Evolutionary conservation across 1,140 invertebrate genomes (phyloP).

Genomic region (Drosophila kohkoa): DNA sequence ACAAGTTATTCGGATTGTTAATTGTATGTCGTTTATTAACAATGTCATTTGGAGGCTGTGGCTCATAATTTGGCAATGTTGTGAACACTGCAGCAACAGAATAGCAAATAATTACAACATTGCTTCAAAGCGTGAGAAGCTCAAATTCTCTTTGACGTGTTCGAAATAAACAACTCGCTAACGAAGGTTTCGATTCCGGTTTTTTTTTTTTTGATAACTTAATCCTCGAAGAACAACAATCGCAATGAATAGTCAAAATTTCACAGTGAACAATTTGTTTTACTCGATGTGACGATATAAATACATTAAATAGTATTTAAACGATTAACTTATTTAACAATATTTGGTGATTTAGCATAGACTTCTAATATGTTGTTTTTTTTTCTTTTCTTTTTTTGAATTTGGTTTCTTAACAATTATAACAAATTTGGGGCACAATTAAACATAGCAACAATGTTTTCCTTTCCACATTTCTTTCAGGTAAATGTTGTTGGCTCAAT

Average conservation of each 20-base stretch:
- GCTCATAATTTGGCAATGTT: not conserved
- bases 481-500: conserved; percentile 13
- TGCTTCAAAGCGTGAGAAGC: too few species aligned
- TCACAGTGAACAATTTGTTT: conserved; percentile 31
- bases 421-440: conserved; percentile 17
- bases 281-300: conserved; percentile 42
- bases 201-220: too few species aligned
- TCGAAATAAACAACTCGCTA: conserved; percentile 29
- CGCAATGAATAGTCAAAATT: not conserved
- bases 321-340: conserved; percentile 55
- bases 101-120: not conserved
- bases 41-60: conserved; percentile 22
- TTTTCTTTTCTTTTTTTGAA: conserved; percentile 5
- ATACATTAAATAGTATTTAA: conserved; percentile 37
- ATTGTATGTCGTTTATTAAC: conserved; percentile 48
- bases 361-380: conserved; percentile 1
- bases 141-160: too few species aligned
- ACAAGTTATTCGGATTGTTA: conserved; percentile 57
- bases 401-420: conserved; percentile 11
- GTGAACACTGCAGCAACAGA: not conserved
- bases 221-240: too few species aligned
- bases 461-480: not conserved
- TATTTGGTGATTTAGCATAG: conserved; percentile 76
- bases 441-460: conserved; percentile 12
- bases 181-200: conserved; percentile 5